Conservation (phyloP, 2,113 vertebrate species). For the Heteronetta atricapilla region DNA sequence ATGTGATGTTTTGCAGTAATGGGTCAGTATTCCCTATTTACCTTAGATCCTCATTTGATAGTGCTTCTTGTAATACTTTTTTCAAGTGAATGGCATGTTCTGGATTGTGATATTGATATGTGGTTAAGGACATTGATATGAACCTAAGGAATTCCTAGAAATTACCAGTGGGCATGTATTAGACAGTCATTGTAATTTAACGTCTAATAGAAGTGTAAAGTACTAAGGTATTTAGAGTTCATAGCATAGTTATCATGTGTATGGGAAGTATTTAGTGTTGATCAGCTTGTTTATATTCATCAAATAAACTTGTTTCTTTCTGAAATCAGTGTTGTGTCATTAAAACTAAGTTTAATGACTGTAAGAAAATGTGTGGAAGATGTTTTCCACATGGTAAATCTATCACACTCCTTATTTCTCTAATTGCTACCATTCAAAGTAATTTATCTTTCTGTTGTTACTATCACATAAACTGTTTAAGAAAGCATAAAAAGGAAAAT, state of each 20-base stretch:
- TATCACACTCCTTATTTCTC: conserved; percentile 60
- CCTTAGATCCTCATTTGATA: conserved; percentile 78
- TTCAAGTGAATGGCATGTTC: conserved; percentile 88
- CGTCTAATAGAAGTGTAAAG: conserved; percentile 82
- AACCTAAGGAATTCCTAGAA: conserved; percentile 84
- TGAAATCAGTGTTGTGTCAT: conserved; percentile 70
- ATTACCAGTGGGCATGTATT: conserved; percentile 86
- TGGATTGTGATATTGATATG: conserved; percentile 85
- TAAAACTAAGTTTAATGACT: conserved; percentile 57
- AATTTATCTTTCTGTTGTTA: conserved; percentile 73
- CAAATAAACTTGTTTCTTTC: conserved; percentile 93
- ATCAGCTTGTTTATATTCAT: conserved; percentile 89
- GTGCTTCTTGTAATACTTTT: conserved; percentile 86
- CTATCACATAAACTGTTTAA: conserved; percentile 70
- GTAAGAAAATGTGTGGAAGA: conserved; percentile 62
- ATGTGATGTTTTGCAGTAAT: conserved; percentile 78
- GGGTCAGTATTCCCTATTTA: conserved; percentile 78
- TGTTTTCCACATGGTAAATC: conserved; percentile 73
- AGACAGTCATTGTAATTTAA: conserved; percentile 83
- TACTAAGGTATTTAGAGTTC: conserved; percentile 80
- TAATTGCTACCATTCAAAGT: conserved; percentile 70
- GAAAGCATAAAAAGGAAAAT: conserved; percentile 65
- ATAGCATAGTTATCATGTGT: conserved; percentile 84
- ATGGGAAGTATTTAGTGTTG: conserved; percentile 88
- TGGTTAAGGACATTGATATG: conserved; percentile 84